Conservation (phyloP, 1,140 invertebrate genomes). For the Pomacea maculata region DNA sequence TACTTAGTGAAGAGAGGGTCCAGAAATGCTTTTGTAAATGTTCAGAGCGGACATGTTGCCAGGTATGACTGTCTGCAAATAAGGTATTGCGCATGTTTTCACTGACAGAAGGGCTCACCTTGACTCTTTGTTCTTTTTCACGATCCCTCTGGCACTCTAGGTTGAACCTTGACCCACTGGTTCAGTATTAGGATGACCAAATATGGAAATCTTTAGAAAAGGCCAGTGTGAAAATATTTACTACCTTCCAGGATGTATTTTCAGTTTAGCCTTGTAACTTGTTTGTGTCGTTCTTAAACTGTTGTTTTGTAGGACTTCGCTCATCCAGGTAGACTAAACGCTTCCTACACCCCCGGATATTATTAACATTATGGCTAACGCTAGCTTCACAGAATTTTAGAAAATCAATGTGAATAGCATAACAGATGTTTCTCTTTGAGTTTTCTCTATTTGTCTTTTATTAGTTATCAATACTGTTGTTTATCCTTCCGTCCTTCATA, state of each 20-base stretch:
- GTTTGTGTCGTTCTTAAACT: background rate
- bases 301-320: background rate
- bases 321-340: too few species aligned
- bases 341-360: too few species aligned
- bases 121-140: background rate
- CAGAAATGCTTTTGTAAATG: too few species aligned
- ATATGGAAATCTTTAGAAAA: conserved; percentile 80
- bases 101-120: too few species aligned
- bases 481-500: too few species aligned
- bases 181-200: conserved; percentile 75
- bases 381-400: too few species aligned
- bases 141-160: conserved; percentile 79
- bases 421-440: background rate
- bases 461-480: background rate
- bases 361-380: too few species aligned
- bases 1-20: too few species aligned
- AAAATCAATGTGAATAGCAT: background rate
- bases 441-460: background rate
- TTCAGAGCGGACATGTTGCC: too few species aligned
- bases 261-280: background rate
- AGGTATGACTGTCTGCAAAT: too few species aligned
- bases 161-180: conserved; percentile 87
- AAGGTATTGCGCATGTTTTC: too few species aligned
- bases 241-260: too few species aligned
- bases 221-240: conserved; percentile 59